Percentiles rank a stretch among this genome's conserved stretches.
Evolutionary conservation across 2,888 invertebrate species (phyloP).

Genomic region (Dasysyrphus tricinctus): DNA sequence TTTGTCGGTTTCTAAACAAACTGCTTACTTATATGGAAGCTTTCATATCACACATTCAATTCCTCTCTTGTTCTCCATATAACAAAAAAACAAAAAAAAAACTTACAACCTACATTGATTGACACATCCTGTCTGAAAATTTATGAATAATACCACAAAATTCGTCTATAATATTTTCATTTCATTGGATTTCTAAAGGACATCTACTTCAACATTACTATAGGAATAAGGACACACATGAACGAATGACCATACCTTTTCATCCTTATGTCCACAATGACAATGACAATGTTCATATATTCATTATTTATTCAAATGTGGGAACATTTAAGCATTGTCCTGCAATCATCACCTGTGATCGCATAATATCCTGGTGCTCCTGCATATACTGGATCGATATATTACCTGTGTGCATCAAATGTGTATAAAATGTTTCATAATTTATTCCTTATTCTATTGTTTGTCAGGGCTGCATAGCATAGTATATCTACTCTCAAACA

Average conservation of each 20-base stretch:
- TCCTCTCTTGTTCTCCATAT: too few relatives aligned
- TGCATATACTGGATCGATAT: constrained; percentile 43
- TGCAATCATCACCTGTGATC: constrained; percentile 71
- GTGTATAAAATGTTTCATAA: constrained; percentile 48
- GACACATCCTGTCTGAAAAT: constrained; percentile 5
- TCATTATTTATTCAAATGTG: constrained; percentile 50
- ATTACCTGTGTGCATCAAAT: constrained; percentile 47
- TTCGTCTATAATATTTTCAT: constrained; percentile 16
- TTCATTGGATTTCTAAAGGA: not conserved
- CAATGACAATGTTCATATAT: constrained; percentile 15
- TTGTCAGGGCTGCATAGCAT: constrained; percentile 15
- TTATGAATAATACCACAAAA: constrained; percentile 30
- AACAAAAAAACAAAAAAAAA: too few relatives aligned
- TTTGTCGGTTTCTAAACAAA: not conserved
- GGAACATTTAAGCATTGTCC: constrained; percentile 57
- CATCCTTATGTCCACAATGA: constrained; percentile 19
- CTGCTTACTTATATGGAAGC: too few relatives aligned
- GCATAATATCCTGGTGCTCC: constrained; percentile 7
- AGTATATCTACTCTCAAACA: not conserved
- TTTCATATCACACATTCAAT: not conserved
- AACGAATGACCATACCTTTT: constrained; percentile 16
- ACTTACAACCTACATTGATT: not conserved
- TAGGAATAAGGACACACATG: not conserved
- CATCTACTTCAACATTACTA: not conserved
- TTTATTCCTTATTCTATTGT: constrained; percentile 59